Evolutionary conservation across 30 jellyfish, hydroid and myxozoan species (phyloP), one percentile per base, ranked within the genome.

Genomic region (Aurelia coerulea): DNA sequence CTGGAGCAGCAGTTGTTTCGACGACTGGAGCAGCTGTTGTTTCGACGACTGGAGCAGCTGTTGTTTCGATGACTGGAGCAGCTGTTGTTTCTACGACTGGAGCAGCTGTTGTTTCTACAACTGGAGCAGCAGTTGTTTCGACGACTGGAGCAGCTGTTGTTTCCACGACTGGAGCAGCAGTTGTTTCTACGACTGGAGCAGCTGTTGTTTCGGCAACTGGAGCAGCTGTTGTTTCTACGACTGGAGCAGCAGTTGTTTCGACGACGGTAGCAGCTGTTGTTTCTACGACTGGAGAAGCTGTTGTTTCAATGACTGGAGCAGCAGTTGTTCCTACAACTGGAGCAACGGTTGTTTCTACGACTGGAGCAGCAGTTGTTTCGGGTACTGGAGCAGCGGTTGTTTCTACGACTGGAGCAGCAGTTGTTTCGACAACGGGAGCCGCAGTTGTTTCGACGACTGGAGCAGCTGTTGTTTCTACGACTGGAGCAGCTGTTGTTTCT

Each of bases 1-100:
- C 81, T 15, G 84, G 84, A 8, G 66, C 84, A 42, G 84, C 84
- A 5, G 84, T 74, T 1, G 84, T 74, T 49, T 74, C 84, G 54
- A 78, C 79, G 34, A 63, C 88, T 54, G 88, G 79, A 31, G 67
- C 84, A 8, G 46, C 83, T 1, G 88, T 63, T 8, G 88, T 63
- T 77, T 18, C 88, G 54, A 29, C 68, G 52, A 80, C 70, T 31
- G 82, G 82, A 0, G 82, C 90, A 62, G 68, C 73, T 5, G 82
- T 80, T 2, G 37, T 66, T 29, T 60, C 81, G 0, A 10, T 62
- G 5, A 66, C 68, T 14, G 90, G 82, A n/a, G 83, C 83, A 35
- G 68, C 73, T 7, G 83, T 80, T 41, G 82, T 66, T 76, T 76
- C 82, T 0, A 56, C 60, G 23, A 13, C 49, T 2, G 50, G 83